These are phyloP conservation scores for Telenomus remus DNA, from an alignment of 1,140 invertebrate species.

Conservation along the genomic window DNA sequence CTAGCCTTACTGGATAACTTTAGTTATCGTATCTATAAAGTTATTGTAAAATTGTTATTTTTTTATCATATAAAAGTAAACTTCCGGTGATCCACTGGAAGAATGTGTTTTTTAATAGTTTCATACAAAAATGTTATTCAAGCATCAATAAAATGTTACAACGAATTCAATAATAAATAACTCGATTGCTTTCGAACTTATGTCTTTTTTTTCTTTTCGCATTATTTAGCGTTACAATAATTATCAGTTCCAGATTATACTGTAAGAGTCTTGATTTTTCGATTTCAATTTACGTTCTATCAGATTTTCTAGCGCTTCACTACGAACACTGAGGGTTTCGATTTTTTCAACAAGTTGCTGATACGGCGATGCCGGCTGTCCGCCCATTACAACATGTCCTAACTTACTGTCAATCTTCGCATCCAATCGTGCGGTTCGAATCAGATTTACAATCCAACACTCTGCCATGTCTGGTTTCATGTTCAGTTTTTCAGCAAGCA, in stretches of 20 bases:
- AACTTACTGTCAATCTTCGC: conserved; percentile 99
- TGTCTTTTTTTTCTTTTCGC: too few relatives aligned
- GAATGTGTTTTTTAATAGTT: too few relatives aligned
- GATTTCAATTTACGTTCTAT: conserved; percentile 89
- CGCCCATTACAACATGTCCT: conserved; percentile 99
- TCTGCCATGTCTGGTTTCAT: conserved; percentile 99
- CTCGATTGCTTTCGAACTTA: too few relatives aligned
- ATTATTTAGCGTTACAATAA: background rate
- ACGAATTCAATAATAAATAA: too few relatives aligned
- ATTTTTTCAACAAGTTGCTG: conserved; percentile 99
- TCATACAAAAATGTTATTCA: too few relatives aligned
- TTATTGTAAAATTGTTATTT: too few relatives aligned
- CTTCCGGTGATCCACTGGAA: too few relatives aligned
- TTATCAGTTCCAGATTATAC: conserved; percentile 72
- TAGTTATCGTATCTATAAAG: too few relatives aligned
- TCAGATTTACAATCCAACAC: conserved; percentile 99
- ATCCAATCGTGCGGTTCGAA: conserved; percentile 96
- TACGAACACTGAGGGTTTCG: conserved; percentile 93
- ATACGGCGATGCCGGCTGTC: conserved; percentile 97
- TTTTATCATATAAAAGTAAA: too few relatives aligned
- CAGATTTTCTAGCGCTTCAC: conserved; percentile 85
- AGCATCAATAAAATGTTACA: too few relatives aligned
- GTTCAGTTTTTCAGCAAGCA: conserved; percentile 98
- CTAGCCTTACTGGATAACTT: too few relatives aligned
- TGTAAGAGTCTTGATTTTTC: conserved; percentile 76